phyloP scores from a whole-genome alignment of 2,888 invertebrate species.

The Ptychoptera albimana region DNA sequence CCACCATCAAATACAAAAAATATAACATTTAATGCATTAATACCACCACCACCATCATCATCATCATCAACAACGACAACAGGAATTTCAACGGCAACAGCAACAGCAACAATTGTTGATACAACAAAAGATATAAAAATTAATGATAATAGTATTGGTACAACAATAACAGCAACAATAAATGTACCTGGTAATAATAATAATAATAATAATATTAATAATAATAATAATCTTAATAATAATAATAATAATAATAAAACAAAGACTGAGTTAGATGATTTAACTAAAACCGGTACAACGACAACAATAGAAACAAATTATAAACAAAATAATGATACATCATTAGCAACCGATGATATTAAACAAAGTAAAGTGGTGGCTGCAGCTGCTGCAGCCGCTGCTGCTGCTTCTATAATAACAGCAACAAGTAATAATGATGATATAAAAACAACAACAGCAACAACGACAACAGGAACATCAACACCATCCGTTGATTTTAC shows the following conservation, averaged over 20 bases:
- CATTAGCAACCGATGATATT: slow-evolving; percentile 1
- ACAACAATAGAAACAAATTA: slow-evolving; percentile 2
- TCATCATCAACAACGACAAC: slow-evolving; percentile 1
- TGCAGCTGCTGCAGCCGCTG: slow-evolving; percentile 7
- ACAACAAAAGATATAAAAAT: slow-evolving; percentile 1
- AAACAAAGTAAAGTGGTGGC: background rate
- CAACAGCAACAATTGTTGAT: slow-evolving; percentile 1
- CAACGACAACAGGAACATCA: slow-evolving; percentile 1
- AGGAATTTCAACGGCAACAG: slow-evolving; percentile 4
- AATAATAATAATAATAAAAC: slow-evolving; percentile 4
- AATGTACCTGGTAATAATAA: slow-evolving; percentile 10
- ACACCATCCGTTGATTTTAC: slow-evolving; percentile 10
- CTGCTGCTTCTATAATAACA: background rate
- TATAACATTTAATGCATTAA: background rate
- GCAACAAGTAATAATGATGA: slow-evolving; percentile 33
- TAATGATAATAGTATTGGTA: slow-evolving; percentile 1
- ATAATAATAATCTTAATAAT: slow-evolving; percentile 3
- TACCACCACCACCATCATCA: background rate
- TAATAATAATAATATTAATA: slow-evolving; percentile 3
- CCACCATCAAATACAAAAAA: slow-evolving; percentile 6
- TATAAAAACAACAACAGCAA: slow-evolving; percentile 35
- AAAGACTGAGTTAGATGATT: slow-evolving; percentile 7
- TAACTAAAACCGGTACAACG: slow-evolving; percentile 7
- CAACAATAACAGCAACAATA: slow-evolving; percentile 8
- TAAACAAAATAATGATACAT: background rate